Evolutionary conservation across 2,888 invertebrate genomes (phyloP).

Genomic region (Archips xylosteana): DNA sequence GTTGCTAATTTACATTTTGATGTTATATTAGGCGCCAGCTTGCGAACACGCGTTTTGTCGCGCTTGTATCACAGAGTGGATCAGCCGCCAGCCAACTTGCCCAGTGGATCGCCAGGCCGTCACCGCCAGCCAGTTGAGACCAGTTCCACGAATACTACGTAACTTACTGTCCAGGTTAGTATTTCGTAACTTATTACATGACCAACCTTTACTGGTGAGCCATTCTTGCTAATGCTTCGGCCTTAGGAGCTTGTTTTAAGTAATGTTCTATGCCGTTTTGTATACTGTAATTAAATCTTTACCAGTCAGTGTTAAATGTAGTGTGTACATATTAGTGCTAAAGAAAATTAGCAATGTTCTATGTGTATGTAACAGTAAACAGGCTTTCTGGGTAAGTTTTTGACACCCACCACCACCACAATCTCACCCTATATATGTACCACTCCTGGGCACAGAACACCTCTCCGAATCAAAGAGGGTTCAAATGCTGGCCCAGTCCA

Average conservation of each 20-base stretch:
- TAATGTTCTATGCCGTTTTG: slow-evolving; percentile 2
- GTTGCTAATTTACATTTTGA: slow-evolving; percentile 29
- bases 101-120: slow-evolving; percentile 97
- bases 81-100: slow-evolving; percentile 96
- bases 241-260: slow-evolving; percentile 18
- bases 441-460: no score
- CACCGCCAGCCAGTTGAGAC: slow-evolving; percentile 94
- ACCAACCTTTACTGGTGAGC: slow-evolving; percentile 35
- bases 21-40: slow-evolving; percentile 90
- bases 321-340: slow-evolving; percentile 3
- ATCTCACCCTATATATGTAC: no score
- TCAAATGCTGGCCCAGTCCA: no score
- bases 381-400: no score
- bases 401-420: no score
- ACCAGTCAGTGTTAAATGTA: neutral
- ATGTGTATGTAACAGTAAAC: no score
- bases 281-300: neutral
- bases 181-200: slow-evolving; percentile 51
- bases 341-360: no score
- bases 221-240: slow-evolving; percentile 22
- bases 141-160: slow-evolving; percentile 96
- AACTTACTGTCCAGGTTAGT: slow-evolving; percentile 93
- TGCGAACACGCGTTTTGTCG: slow-evolving; percentile 99
- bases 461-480: no score
- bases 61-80: slow-evolving; percentile 97